These are phyloP conservation scores for Brassicogethes aeneus DNA, from an alignment of 2,888 invertebrate genomes.

Conservation along the genomic window DNA sequence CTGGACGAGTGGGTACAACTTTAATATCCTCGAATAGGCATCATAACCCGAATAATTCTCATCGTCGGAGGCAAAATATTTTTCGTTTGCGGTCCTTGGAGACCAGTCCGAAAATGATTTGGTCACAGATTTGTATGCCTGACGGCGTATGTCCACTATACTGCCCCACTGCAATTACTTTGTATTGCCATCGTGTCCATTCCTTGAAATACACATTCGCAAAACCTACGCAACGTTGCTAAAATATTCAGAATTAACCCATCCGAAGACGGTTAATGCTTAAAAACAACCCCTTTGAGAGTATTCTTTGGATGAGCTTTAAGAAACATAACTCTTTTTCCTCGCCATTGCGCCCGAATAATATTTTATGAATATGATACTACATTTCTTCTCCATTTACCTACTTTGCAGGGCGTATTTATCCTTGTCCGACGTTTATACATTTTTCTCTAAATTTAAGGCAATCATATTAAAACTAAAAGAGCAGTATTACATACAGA, in stretches of 20 bases:
- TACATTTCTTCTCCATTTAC: neutral
- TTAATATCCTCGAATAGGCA: slow-evolving; percentile 1
- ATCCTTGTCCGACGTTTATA: too few relatives aligned
- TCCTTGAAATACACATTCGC: slow-evolving; percentile 19
- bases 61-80: neutral
- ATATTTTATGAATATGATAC: slow-evolving; percentile 3
- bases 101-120: neutral
- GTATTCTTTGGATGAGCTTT: slow-evolving; percentile 2
- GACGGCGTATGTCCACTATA: slow-evolving; percentile 13
- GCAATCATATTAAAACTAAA: too few relatives aligned
- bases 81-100: neutral
- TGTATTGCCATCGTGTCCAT: slow-evolving; percentile 19
- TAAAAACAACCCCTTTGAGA: slow-evolving; percentile 6
- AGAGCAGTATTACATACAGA: too few relatives aligned
- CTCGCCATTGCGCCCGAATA: neutral
- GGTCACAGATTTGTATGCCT: slow-evolving; percentile 2
- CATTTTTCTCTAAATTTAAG: too few relatives aligned
- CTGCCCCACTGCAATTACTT: slow-evolving; percentile 20
- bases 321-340: slow-evolving; percentile 4
- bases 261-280: slow-evolving; percentile 12
- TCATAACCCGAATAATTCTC: slow-evolving; percentile 2
- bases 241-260: slow-evolving; percentile 12
- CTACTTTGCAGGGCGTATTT: too few relatives aligned
- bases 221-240: slow-evolving; percentile 3
- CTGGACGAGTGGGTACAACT: too few relatives aligned